Evolutionary conservation across 2,113 vertebrate genomes (phyloP).

Genomic region (Ageneiosus marmoratus): DNA sequence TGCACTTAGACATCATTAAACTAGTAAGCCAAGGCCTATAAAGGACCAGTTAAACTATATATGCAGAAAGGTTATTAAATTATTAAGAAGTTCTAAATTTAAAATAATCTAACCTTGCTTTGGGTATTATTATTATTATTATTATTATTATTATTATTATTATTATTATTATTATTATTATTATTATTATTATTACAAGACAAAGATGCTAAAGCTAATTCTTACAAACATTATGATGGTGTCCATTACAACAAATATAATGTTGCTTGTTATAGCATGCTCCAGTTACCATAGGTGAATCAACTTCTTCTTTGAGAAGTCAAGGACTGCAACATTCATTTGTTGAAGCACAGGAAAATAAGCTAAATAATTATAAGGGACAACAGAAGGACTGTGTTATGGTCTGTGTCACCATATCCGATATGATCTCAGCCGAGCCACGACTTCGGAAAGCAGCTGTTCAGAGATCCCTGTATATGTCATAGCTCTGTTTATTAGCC

Average conservation of each 20-base stretch:
- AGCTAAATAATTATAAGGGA: constrained; percentile 38
- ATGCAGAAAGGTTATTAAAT: not conserved
- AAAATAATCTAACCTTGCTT: not conserved
- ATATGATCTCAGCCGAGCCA: not conserved
- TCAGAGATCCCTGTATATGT: constrained; percentile 38
- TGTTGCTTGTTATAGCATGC: not conserved
- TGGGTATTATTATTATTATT: not conserved
- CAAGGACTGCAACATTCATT: not conserved
- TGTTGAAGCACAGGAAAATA: constrained; percentile 11
- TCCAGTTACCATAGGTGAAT: not conserved
- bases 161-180: not conserved
- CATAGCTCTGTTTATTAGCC: constrained; percentile 46
- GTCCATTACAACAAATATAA: not conserved
- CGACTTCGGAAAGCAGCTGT: constrained; percentile 36
- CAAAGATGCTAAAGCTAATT: no score
- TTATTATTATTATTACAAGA: no score
- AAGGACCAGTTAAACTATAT: not conserved
- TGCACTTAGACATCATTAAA: not conserved
- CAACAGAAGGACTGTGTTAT: constrained; percentile 28
- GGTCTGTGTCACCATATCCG: constrained; percentile 9
- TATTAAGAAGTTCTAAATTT: not conserved
- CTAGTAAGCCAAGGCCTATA: constrained; percentile 6
- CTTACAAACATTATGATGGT: no score
- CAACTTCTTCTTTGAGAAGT: not conserved
- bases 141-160: no score